Evolutionary conservation across 2,113 vertebrate species (phyloP), one percentile per base, ranked within the genome.

Genomic region (Channa maculata): DNA sequence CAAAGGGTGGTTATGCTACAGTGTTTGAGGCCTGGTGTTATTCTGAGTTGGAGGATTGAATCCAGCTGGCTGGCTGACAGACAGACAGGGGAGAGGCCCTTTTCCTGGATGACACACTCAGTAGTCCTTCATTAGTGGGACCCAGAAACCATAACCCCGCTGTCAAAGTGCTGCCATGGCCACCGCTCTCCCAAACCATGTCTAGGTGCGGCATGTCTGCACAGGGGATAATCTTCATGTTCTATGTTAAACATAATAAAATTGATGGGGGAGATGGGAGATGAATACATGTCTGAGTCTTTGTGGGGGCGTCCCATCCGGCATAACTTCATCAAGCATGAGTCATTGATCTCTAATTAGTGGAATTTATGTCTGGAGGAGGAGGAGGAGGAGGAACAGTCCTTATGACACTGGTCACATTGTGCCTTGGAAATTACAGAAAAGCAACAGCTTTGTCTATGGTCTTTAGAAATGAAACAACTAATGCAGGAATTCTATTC

Each of bases 101-200:
- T 79, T 90, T 85, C 81, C 71, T 87, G 78, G 82, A 92, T 86
- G 86, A 88, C 88, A 89, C 83, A 86, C 75, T 82, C 80, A n/a
- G 80, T 75, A 91, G 77, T 82, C 89, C 87, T 87, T 91, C 89
- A 93, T 90, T 92, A 92, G 80, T 44, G 75, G 55, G 78, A 77
- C 73, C 58, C 67, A 72, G 70, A 82, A 88, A 90, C 87, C 84
- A 84, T 72, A 91, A 88, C 83, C 64, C 58, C 55, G 46, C 87
- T 87, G 90, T 88, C 88, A 88, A 57, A 77, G 78, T 53, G 71
- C 79, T 60, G 75, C 90, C 45, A 13, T 41, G 15, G 79, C 77
- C 74, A 67, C 67, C 37, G 8, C 73, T 88, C 79, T 64, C 77
- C 79, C 68, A 68, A 75, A 73, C 87, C 77, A 8, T 41, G 82